Conservation (phyloP, 37 sponge, comb jelly and placozoan species). For the Chondrosia reniformis region DNA sequence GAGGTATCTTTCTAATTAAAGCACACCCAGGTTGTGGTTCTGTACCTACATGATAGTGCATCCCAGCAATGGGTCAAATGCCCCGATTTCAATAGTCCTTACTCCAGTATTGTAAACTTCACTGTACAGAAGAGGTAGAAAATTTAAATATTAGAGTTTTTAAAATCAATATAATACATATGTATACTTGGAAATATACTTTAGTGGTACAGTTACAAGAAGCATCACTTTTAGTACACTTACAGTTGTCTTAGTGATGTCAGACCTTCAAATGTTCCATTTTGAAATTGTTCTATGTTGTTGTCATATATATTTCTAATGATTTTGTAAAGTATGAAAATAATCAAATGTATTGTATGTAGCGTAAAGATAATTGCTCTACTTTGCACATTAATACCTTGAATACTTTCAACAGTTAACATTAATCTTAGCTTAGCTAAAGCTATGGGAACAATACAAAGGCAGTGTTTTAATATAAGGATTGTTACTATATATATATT, state of each 20-base stretch:
- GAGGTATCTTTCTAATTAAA: not conserved
- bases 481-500: too few relatives aligned
- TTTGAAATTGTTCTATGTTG: not conserved
- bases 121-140: slow-evolving; percentile 1
- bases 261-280: slow-evolving; percentile 41
- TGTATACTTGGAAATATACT: not conserved
- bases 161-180: not conserved
- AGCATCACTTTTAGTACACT: not conserved
- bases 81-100: not conserved
- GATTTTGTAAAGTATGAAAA: too few relatives aligned
- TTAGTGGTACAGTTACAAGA: not conserved
- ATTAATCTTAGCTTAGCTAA: too few relatives aligned
- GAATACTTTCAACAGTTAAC: too few relatives aligned
- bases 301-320: slow-evolving; percentile 38
- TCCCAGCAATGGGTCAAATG: slow-evolving; percentile 24
- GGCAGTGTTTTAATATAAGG: too few relatives aligned
- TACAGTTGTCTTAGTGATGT: slow-evolving; percentile 22
- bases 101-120: slow-evolving; percentile 23
- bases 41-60: slow-evolving; percentile 28
- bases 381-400: too few relatives aligned
- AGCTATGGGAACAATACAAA: too few relatives aligned
- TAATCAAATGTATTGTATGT: not conserved
- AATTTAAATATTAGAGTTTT: not conserved
- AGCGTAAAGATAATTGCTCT: too few relatives aligned
- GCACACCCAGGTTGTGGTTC: not conserved